phyloP scores from a whole-genome alignment of 2,113 vertebrate genomes.

The Crotalus viridis region DNA sequence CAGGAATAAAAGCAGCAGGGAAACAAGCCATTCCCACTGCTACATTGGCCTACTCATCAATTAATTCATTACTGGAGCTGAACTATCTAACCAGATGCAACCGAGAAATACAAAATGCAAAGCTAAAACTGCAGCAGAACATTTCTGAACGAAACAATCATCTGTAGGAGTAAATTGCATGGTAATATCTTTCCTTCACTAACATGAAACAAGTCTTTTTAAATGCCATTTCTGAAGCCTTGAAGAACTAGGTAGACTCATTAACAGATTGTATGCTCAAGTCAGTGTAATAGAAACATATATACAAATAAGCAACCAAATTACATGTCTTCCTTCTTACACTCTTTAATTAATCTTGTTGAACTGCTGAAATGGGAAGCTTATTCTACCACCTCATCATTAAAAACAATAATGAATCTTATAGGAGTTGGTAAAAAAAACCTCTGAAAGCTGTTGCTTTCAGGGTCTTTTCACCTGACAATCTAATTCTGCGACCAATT shows the following conservation, averaged over 20 bases:
- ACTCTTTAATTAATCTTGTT: constrained; percentile 12
- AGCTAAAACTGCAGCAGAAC: not conserved
- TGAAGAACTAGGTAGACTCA: not conserved
- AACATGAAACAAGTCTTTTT: not conserved
- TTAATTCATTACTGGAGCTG: constrained; percentile 27
- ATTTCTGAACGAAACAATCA: not conserved
- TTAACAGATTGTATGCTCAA: not conserved
- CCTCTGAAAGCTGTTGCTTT: not conserved
- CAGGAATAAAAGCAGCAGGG: constrained; percentile 21
- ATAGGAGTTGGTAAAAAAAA: not conserved
- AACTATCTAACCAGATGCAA: constrained; percentile 11
- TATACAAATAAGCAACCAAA: not conserved
- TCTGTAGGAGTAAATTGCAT: not conserved
- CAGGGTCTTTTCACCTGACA: not conserved
- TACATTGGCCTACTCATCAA: constrained; percentile 17
- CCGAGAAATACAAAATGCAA: not conserved
- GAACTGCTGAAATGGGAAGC: constrained; percentile 22
- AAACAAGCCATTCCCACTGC: not conserved
- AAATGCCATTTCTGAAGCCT: not conserved
- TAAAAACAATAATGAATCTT: not conserved
- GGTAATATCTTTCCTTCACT: not conserved
- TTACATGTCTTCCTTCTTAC: not conserved
- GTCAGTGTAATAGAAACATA: not conserved
- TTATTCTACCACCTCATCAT: not conserved
- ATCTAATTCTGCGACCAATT: not conserved